phyloP scores from a whole-genome alignment of 2,797 vertebrate species.

The Acanthiza pusilla region DNA sequence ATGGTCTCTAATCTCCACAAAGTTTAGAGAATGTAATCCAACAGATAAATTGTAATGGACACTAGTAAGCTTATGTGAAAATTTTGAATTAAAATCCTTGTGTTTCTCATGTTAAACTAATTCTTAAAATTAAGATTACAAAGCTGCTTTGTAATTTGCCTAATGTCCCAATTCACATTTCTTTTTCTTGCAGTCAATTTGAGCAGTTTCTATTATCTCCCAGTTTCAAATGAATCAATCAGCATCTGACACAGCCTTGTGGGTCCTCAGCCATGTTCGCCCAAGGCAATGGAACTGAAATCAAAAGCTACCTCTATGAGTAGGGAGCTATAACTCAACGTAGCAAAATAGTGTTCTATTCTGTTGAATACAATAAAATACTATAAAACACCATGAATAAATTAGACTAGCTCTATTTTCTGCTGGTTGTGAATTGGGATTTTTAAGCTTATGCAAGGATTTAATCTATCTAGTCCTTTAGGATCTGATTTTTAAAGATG shows the following conservation, averaged over 20 bases:
- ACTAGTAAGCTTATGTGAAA: background rate
- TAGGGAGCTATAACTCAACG: constrained; percentile 59
- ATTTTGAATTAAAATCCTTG: background rate
- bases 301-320: constrained; percentile 68
- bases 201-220: constrained; percentile 74
- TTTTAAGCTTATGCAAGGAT: constrained; percentile 54
- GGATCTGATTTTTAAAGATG: constrained; percentile 43
- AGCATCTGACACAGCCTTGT: constrained; percentile 68
- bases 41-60: background rate
- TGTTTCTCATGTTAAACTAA: constrained; percentile 25
- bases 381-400: constrained; percentile 23
- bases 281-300: constrained; percentile 74
- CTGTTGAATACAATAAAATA: constrained; percentile 30
- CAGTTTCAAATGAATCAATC: constrained; percentile 76
- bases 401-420: constrained; percentile 53
- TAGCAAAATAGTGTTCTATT: constrained; percentile 48
- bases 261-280: constrained; percentile 69
- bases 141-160: constrained; percentile 66
- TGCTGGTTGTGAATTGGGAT: constrained; percentile 50
- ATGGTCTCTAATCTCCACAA: background rate
- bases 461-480: constrained; percentile 64
- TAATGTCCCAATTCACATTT: constrained; percentile 68
- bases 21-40: background rate
- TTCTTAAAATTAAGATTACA: constrained; percentile 68
- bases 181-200: constrained; percentile 64